A percentile compares a stretch with the other conserved stretches of the same genome.
phyloP scores from a whole-genome alignment of 2,888 invertebrate species.

The Onthophagus sagittarius region DNA sequence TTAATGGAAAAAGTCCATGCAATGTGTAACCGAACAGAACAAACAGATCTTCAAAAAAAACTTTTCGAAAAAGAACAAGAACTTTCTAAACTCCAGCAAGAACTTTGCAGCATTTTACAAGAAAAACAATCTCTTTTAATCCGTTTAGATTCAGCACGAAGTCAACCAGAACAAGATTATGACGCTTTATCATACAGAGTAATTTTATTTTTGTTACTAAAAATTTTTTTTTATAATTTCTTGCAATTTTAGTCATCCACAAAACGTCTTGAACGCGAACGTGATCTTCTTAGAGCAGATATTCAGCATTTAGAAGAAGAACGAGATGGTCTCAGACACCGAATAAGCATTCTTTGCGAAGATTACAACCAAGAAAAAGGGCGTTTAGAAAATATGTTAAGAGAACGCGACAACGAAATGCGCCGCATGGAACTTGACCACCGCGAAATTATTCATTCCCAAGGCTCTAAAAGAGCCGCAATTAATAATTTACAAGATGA shows the following conservation, averaged over 20 bases:
- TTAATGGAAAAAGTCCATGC: conserved; percentile 45
- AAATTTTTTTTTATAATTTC: conserved; percentile 17
- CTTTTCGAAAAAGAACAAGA: conserved; percentile 33
- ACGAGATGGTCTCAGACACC: conserved; percentile 55
- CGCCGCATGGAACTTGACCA: conserved; percentile 55
- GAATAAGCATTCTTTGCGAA: conserved; percentile 49
- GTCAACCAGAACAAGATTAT: conserved; percentile 31
- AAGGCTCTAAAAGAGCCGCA: conserved; percentile 52
- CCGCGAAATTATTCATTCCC: conserved; percentile 52
- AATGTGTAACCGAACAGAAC: conserved; percentile 17
- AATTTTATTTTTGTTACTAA: conserved; percentile 17
- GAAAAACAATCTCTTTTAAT: conserved; percentile 49
- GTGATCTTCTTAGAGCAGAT: conserved; percentile 55
- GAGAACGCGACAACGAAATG: conserved; percentile 52
- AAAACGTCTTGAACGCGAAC: conserved; percentile 52
- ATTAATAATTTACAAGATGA: conserved; percentile 56
- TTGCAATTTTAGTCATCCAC: conserved; percentile 42
- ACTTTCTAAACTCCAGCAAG: conserved; percentile 46
- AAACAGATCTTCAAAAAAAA: conserved; percentile 21
- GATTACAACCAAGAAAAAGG: conserved; percentile 51
- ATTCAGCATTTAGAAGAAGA: conserved; percentile 58
- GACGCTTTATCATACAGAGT: conserved; percentile 38
- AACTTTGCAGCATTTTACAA: conserved; percentile 46
- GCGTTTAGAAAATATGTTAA: conserved; percentile 50
- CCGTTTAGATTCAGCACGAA: conserved; percentile 41